phyloP scores from a whole-genome alignment of 2,797 vertebrate genomes.

The Melopsittacus undulatus region DNA sequence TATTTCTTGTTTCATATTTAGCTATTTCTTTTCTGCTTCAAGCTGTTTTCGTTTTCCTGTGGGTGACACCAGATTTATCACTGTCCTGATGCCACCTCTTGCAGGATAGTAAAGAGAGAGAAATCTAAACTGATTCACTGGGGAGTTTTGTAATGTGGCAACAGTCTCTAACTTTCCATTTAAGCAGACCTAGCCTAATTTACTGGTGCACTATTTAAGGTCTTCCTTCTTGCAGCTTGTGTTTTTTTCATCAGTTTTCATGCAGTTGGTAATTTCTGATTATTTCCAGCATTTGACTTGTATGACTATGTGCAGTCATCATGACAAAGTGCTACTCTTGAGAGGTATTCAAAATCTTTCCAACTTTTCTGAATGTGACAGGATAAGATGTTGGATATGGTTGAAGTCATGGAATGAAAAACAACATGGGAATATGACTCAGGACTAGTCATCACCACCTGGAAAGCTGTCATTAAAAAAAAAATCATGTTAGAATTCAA shows the following conservation, averaged over 20 bases:
- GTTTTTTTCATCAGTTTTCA: not conserved
- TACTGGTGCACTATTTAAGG: not conserved
- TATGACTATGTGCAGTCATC: not conserved
- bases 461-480: slow-evolving; percentile 48
- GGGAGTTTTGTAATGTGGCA: not conserved
- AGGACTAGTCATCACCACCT: slow-evolving; percentile 51
- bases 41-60: not conserved
- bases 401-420: slow-evolving; percentile 45
- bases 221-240: not conserved
- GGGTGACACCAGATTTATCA: not conserved
- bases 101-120: not conserved
- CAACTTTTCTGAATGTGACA: slow-evolving; percentile 32
- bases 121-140: not conserved
- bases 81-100: not conserved
- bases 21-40: not conserved
- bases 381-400: slow-evolving; percentile 13
- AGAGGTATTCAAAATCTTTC: slow-evolving; percentile 16
- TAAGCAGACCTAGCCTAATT: not conserved
- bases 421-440: slow-evolving; percentile 57
- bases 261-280: not conserved
- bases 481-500: slow-evolving; percentile 1
- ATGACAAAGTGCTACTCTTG: slow-evolving; percentile 30
- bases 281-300: slow-evolving; percentile 2
- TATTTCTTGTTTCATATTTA: not conserved
- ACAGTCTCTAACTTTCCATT: not conserved